These are phyloP conservation scores for Euzophera pinguis DNA, from an alignment of 2,888 invertebrate species.

Conservation along the genomic window DNA sequence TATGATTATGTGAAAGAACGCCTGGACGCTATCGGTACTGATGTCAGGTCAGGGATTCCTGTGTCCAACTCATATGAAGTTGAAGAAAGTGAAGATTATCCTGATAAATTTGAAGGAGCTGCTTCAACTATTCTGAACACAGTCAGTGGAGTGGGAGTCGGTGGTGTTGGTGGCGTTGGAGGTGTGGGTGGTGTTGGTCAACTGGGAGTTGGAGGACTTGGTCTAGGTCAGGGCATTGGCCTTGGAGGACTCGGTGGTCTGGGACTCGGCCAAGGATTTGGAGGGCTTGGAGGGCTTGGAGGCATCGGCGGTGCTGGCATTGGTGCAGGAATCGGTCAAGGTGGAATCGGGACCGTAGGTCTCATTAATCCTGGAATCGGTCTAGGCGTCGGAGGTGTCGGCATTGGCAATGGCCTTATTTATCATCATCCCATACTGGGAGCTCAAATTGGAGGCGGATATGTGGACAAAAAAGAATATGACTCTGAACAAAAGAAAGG, in stretches of 20 bases:
- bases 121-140: slow-evolving; percentile 63
- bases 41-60: slow-evolving; percentile 55
- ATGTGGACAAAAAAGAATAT: slow-evolving; percentile 77
- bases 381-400: slow-evolving; percentile 47
- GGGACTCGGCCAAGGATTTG: slow-evolving; percentile 33
- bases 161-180: slow-evolving; percentile 36
- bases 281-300: slow-evolving; percentile 29
- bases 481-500: slow-evolving; percentile 79
- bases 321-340: slow-evolving; percentile 25
- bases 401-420: slow-evolving; percentile 41
- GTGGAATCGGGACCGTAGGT: slow-evolving; percentile 32
- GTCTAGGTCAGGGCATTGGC: slow-evolving; percentile 28
- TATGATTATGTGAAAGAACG: slow-evolving; percentile 69
- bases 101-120: slow-evolving; percentile 67
- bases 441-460: slow-evolving; percentile 66
- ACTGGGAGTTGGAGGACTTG: slow-evolving; percentile 36
- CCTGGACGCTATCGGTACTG: slow-evolving; percentile 53
- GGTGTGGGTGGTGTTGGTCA: slow-evolving; percentile 36
- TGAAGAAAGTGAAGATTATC: slow-evolving; percentile 80
- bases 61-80: slow-evolving; percentile 77
- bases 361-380: slow-evolving; percentile 22
- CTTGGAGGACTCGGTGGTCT: slow-evolving; percentile 33
- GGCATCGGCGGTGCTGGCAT: slow-evolving; percentile 34
- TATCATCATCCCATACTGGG: slow-evolving; percentile 65
- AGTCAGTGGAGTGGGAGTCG: slow-evolving; percentile 48